These are phyloP conservation scores for Diacarnus erythraeanus DNA, from an alignment of 37 sponge, comb jelly and placozoan species.

Conservation along the genomic window DNA sequence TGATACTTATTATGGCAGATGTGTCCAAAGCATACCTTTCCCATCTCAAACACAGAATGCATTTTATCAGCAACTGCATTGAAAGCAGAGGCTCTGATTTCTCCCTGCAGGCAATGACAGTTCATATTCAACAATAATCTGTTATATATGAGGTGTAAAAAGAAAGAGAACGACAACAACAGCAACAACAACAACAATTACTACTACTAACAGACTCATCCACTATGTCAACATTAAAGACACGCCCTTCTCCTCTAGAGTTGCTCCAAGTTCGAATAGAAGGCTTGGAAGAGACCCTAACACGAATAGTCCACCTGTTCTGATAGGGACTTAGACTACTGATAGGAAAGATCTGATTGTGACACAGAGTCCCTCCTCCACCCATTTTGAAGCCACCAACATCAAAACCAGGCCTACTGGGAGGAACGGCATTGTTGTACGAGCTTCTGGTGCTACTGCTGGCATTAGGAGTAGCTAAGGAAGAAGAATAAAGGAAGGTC, in stretches of 20 bases:
- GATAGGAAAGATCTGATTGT: slow-evolving; percentile 64
- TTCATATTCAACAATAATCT: background rate
- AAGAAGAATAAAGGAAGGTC: too few species aligned
- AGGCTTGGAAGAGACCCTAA: slow-evolving; percentile 78
- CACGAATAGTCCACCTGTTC: slow-evolving; percentile 92
- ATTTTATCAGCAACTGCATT: slow-evolving; percentile 80
- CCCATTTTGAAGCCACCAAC: background rate
- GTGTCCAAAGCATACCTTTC: slow-evolving; percentile 46
- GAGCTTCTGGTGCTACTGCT: too few species aligned
- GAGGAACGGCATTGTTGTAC: slow-evolving; percentile 41
- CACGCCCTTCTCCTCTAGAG: slow-evolving; percentile 87
- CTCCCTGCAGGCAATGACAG: slow-evolving; percentile 53
- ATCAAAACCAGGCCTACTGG: slow-evolving; percentile 29
- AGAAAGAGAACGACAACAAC: too few species aligned
- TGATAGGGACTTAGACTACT: slow-evolving; percentile 87
- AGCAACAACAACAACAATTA: too few species aligned
- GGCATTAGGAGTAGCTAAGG: too few species aligned
- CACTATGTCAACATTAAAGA: slow-evolving; percentile 82
- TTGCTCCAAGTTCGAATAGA: slow-evolving; percentile 84
- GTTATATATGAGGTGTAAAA: too few species aligned
- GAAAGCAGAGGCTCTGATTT: slow-evolving; percentile 84
- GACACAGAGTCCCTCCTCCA: background rate
- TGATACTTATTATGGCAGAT: background rate
- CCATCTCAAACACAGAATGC: slow-evolving; percentile 60
- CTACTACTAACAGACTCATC: slow-evolving; percentile 76